A percentile compares a stretch with the other conserved stretches of the same genome.
These are phyloP conservation scores for Elysia chlorotica DNA, from an alignment of 1,140 invertebrate species.

Conservation along the genomic window DNA sequence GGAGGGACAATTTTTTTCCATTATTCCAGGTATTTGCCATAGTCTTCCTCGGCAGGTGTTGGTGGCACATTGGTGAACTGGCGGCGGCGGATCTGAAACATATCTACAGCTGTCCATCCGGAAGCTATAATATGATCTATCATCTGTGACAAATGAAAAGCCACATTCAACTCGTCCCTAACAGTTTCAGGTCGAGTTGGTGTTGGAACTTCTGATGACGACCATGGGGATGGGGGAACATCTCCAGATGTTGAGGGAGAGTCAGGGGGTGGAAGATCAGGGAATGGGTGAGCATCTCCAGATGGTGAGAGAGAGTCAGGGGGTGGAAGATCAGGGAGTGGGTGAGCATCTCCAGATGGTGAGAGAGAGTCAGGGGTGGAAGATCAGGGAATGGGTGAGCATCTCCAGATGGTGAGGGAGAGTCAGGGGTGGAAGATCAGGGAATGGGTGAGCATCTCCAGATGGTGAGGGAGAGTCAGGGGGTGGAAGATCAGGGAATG, in stretches of 20 bases:
- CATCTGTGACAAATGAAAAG: background rate
- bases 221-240: too few species aligned
- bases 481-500: background rate
- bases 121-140: background rate
- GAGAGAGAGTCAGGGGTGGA: background rate
- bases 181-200: background rate
- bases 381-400: background rate
- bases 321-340: background rate
- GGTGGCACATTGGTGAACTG: background rate
- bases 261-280: background rate
- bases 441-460: too few species aligned
- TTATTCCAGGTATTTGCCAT: background rate
- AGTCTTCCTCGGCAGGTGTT: background rate
- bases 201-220: background rate
- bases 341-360: too few species aligned
- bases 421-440: background rate
- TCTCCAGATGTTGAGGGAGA: background rate
- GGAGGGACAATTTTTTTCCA: background rate
- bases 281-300: too few species aligned
- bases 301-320: background rate
- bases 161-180: background rate
- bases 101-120: background rate
- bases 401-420: background rate
- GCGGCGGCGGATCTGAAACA: background rate
- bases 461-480: background rate